These are phyloP conservation scores for Aporophyla lueneburgensis DNA, from an alignment of 2,888 invertebrate species.

Conservation along the genomic window DNA sequence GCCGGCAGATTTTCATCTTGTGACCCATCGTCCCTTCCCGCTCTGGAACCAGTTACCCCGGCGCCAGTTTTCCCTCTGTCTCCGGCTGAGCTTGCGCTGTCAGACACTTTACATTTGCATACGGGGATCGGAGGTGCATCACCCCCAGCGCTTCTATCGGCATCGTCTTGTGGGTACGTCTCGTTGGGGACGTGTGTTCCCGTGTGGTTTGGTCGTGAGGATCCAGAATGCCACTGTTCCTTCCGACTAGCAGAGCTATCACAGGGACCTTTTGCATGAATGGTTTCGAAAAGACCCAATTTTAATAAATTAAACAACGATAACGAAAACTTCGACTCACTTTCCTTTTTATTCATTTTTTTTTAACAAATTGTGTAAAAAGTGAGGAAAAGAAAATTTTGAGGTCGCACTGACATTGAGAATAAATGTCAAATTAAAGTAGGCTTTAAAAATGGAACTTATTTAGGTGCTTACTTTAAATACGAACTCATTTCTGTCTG, in stretches of 20 bases:
- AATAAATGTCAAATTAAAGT: slow-evolving; percentile 44
- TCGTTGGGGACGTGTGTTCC: slow-evolving; percentile 3
- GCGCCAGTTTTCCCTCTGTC: slow-evolving; percentile 88
- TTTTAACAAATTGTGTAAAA: slow-evolving; percentile 14
- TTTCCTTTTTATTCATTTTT: slow-evolving; percentile 57
- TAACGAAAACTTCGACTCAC: slow-evolving; percentile 64
- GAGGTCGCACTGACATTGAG: slow-evolving; percentile 45
- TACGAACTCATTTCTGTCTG: slow-evolving; percentile 19
- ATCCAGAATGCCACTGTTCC: slow-evolving; percentile 36
- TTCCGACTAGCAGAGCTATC: slow-evolving; percentile 71
- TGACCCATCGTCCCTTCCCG: slow-evolving; percentile 68
- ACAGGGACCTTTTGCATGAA: slow-evolving; percentile 78
- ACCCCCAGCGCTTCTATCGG: slow-evolving; percentile 67
- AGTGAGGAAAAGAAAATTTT: slow-evolving; percentile 47
- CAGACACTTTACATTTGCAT: slow-evolving; percentile 66
- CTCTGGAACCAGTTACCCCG: slow-evolving; percentile 86
- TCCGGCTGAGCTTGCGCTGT: slow-evolving; percentile 70
- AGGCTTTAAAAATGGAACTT: slow-evolving; percentile 51
- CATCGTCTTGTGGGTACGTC: neutral
- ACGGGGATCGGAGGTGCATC: slow-evolving; percentile 66
- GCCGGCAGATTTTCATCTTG: slow-evolving; percentile 77
- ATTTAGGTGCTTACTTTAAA: neutral
- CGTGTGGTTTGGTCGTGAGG: slow-evolving; percentile 7
- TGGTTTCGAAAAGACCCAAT: slow-evolving; percentile 78
- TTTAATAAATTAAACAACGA: slow-evolving; percentile 79